Evolutionary conservation across 2,888 invertebrate species (phyloP), one percentile per base, ranked within the genome.

Genomic region (Eupithecia exiguata): DNA sequence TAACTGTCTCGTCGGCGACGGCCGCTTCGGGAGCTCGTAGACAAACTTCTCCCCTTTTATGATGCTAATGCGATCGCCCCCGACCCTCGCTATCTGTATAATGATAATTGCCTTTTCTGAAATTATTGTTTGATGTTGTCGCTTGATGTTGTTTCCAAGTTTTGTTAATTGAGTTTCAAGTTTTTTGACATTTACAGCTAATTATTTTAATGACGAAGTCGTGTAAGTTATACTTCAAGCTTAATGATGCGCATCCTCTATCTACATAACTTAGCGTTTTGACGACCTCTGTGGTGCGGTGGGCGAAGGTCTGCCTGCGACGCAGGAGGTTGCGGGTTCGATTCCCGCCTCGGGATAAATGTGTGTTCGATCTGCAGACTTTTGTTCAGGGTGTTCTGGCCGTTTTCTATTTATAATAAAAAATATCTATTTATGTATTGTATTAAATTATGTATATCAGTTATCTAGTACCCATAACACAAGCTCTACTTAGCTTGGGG

Each of bases 61-160:
- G 92, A 94, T 91, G 94, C 90, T 93, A 92, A 93, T 93, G 93
- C 91, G 91, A 93, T 93, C 91, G 91, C 90, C 91, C 88, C 88
- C 89, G 88, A 92, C 92, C 93, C 93, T 91, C 89, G 80, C 89
- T 92, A 92, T 91, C 91, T 88, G 87, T 90, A 88, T 94, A 93
- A 94, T 93, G 93, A 93, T 93, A 93, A 94, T 94, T 92, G 92
- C 94, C 91, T 94, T 93, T 93, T 92, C 92, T 87, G 86, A 93
- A 93, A 94, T 94, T 93, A 93, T 94, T 93, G 92, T 93, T 92
- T 93, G 92, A 94, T 94, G 92, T 91, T 93, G 93, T 94, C 92
- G 91, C 87, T 89, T 88, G 69, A 77, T 77, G 75, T 88, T 86
- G 87, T 87, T 89, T 87, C 84, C 80, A 88, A 88, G 83, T 89